A percentile compares a stretch with the other conserved stretches of the same genome.
These are phyloP conservation scores for Acanthosoma haemorrhoidale DNA, from an alignment of 2,888 invertebrate genomes.

Conservation along the genomic window DNA sequence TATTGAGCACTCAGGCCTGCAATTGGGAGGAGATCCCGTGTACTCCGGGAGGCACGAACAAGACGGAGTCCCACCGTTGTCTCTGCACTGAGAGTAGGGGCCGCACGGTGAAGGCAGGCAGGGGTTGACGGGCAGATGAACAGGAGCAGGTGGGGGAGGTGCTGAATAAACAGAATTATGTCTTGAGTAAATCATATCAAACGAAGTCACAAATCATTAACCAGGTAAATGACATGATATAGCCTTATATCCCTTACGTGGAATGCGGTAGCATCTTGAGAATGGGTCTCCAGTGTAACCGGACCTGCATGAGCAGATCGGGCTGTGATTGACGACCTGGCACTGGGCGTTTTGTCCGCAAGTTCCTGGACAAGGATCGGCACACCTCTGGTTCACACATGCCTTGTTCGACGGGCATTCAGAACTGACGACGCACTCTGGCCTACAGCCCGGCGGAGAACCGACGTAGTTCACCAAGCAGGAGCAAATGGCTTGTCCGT, in stretches of 20 bases:
- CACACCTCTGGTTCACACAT: conserved; percentile 63
- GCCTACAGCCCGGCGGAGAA: conserved; percentile 63
- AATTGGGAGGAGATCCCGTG: conserved; percentile 49
- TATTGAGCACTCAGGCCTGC: conserved; percentile 49
- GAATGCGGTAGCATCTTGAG: conserved; percentile 47
- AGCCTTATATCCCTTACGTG: conserved; percentile 39
- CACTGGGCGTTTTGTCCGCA: conserved; percentile 70
- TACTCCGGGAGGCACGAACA: conserved; percentile 49
- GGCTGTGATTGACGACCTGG: conserved; percentile 65
- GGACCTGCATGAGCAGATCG: conserved; percentile 61
- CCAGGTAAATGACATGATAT: background rate
- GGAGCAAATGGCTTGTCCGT: conserved; percentile 60
- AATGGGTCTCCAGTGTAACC: conserved; percentile 63
- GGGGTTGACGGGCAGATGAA: conserved; percentile 48
- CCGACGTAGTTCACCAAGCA: conserved; percentile 65
- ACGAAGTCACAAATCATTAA: conserved; percentile 45
- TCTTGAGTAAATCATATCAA: no score
- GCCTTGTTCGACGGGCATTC: conserved; percentile 65
- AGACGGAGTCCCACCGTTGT: conserved; percentile 45
- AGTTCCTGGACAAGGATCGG: conserved; percentile 64
- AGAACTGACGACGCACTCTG: conserved; percentile 61
- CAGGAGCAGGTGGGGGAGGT: conserved; percentile 29
- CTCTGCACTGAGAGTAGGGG: conserved; percentile 48
- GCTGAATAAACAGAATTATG: conserved; percentile 26
- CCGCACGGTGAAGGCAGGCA: conserved; percentile 62